A percentile compares a stretch with the other conserved stretches of the same genome.
phyloP scores from a whole-genome alignment of 2,888 invertebrate genomes.

The Macaria notata region DNA sequence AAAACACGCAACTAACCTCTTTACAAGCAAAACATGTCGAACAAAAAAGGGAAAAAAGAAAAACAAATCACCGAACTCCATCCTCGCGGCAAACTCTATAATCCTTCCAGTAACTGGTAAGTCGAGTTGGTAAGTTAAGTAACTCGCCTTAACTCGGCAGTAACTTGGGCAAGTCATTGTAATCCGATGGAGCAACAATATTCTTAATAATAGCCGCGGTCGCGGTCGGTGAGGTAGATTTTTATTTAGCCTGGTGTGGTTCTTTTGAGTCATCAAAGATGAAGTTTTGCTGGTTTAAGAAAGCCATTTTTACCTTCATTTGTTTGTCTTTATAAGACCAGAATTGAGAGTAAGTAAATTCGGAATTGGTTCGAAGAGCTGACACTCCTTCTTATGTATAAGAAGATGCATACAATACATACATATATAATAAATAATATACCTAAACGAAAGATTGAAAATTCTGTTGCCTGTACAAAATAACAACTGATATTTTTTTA shows the following conservation, averaged over 20 bases:
- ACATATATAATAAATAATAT: too few relatives aligned
- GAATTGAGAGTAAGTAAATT: too few relatives aligned
- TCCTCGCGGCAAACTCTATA: constrained; percentile 21
- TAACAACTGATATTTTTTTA: too few relatives aligned
- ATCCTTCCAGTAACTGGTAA: constrained; percentile 20
- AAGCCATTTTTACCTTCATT: too few relatives aligned
- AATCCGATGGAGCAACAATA: constrained; percentile 26
- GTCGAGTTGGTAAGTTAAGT: constrained; percentile 13
- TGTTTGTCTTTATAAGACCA: too few relatives aligned
- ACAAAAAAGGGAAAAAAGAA: constrained; percentile 4
- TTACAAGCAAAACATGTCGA: constrained; percentile 6
- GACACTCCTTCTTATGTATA: too few relatives aligned
- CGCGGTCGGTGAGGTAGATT: constrained; percentile 13
- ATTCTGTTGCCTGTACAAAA: too few relatives aligned
- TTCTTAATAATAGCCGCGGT: constrained; percentile 24
- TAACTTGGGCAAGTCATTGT: constrained; percentile 25
- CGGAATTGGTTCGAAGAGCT: too few relatives aligned
- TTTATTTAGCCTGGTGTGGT: not conserved
- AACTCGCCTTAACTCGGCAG: constrained; percentile 17
- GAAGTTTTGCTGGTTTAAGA: too few relatives aligned
- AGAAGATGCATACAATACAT: too few relatives aligned
- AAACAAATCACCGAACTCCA: constrained; percentile 15
- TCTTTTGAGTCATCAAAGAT: too few relatives aligned
- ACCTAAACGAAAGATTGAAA: too few relatives aligned
- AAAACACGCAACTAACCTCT: constrained; percentile 11